A percentile compares a stretch with the other conserved stretches of the same genome.
These are phyloP conservation scores for Leptinotarsa defecta DNA, from an alignment of 1,140 invertebrate species.

Conservation along the genomic window DNA sequence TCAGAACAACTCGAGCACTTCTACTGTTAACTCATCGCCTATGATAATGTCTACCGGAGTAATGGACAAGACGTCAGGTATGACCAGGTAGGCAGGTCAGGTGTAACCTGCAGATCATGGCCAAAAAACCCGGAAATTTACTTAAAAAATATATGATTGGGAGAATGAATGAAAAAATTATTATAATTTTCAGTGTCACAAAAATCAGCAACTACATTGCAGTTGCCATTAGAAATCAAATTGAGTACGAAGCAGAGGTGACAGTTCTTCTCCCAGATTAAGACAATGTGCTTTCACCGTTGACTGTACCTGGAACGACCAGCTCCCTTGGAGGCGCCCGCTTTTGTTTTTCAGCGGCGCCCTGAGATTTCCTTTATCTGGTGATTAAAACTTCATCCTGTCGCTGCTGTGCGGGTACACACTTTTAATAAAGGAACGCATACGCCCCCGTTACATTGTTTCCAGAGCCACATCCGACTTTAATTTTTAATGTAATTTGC, in stretches of 20 bases:
- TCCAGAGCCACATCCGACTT: slow-evolving; percentile 44
- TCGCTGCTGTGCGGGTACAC: slow-evolving; percentile 49
- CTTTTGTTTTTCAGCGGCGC: slow-evolving; percentile 52
- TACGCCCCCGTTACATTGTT: slow-evolving; percentile 45
- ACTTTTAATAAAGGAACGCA: slow-evolving; percentile 54
- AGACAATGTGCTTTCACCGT: background rate
- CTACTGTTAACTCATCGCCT: too few species aligned
- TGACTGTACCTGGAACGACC: background rate
- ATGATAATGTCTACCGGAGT: too few species aligned
- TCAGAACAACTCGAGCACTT: too few species aligned
- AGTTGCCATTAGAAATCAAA: too few species aligned
- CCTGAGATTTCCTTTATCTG: slow-evolving; percentile 54
- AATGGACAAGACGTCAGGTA: too few species aligned
- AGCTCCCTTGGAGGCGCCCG: slow-evolving; percentile 31
- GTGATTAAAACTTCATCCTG: slow-evolving; percentile 54
- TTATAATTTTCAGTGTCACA: too few species aligned
- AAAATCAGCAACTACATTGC: too few species aligned
- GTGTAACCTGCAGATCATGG: too few species aligned
- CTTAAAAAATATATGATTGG: background rate
- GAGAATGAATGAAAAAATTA: background rate
- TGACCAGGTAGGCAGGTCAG: too few species aligned
- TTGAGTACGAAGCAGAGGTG: too few species aligned
- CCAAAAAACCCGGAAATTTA: too few species aligned
- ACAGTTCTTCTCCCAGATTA: background rate
- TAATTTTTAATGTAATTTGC: slow-evolving; percentile 55